Evolutionary conservation across 2,113 vertebrate genomes (phyloP).

Genomic region (Spizaetus ornatus): DNA sequence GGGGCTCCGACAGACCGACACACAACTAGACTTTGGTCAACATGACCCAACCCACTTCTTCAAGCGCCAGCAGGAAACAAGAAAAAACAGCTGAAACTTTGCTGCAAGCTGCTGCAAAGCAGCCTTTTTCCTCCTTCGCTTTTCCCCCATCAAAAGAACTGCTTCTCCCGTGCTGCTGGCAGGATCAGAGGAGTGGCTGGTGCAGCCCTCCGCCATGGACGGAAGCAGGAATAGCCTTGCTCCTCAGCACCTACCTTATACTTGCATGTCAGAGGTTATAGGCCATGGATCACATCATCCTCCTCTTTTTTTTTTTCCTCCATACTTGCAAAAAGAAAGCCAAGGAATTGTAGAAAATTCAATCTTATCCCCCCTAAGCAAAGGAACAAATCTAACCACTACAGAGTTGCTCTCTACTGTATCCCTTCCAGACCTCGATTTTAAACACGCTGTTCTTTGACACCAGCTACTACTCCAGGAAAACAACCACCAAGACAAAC

Average conservation of each 20-base stretch:
- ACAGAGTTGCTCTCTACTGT: background rate
- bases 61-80: background rate
- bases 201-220: rapidly evolving
- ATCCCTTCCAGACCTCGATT: background rate
- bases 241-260: background rate
- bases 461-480: background rate
- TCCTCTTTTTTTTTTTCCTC: background rate
- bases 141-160: background rate
- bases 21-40: background rate
- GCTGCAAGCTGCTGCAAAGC: background rate
- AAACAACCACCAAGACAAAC: background rate
- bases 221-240: background rate
- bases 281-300: rapidly evolving
- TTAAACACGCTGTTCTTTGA: background rate
- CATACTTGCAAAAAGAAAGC: background rate
- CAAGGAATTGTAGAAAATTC: background rate
- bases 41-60: rapidly evolving
- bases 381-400: background rate
- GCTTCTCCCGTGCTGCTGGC: background rate
- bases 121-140: background rate
- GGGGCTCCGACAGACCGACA: too few relatives aligned
- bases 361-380: background rate
- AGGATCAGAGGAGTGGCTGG: background rate
- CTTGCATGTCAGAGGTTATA: background rate
- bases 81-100: background rate